These are phyloP conservation scores for Diogma glabrata DNA, from an alignment of 2,888 invertebrate species.

Conservation along the genomic window DNA sequence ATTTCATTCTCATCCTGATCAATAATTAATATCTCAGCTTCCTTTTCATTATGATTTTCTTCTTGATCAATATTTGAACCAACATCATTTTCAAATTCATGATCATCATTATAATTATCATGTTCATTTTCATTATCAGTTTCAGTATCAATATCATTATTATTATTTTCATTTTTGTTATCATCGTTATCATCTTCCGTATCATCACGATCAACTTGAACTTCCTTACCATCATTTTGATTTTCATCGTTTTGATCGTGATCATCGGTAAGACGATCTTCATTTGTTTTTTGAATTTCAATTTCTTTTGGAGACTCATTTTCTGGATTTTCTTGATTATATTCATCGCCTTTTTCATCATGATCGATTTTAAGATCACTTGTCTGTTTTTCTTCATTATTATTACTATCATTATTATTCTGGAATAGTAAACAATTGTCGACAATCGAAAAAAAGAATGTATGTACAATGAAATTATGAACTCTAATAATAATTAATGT, in stretches of 20 bases:
- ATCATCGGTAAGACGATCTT: constrained; percentile 16
- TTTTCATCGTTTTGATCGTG: constrained; percentile 13
- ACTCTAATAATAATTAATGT: no score
- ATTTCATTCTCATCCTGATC: constrained; percentile 36
- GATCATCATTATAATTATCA: constrained; percentile 17
- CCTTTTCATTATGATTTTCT: constrained; percentile 18
- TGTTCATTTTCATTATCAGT: constrained; percentile 14
- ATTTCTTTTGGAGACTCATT: constrained; percentile 10
- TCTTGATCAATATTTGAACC: constrained; percentile 20
- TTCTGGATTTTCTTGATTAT: not conserved
- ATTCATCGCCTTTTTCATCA: constrained; percentile 2
- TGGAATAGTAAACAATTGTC: constrained; percentile 39
- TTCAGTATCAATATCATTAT: constrained; percentile 16
- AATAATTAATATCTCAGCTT: constrained; percentile 22
- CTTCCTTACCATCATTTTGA: constrained; percentile 18
- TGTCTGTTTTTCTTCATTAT: constrained; percentile 3
- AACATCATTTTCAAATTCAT: constrained; percentile 17
- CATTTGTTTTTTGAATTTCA: constrained; percentile 15
- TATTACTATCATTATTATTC: constrained; percentile 31
- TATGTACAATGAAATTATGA: not conserved
- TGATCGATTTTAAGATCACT: not conserved
- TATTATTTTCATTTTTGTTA: constrained; percentile 16
- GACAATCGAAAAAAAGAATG: constrained; percentile 23
- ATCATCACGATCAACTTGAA: constrained; percentile 10
- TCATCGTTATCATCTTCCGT: constrained; percentile 12